phyloP scores from a whole-genome alignment of 2,113 vertebrate genomes.

The Panurus biarmicus region DNA sequence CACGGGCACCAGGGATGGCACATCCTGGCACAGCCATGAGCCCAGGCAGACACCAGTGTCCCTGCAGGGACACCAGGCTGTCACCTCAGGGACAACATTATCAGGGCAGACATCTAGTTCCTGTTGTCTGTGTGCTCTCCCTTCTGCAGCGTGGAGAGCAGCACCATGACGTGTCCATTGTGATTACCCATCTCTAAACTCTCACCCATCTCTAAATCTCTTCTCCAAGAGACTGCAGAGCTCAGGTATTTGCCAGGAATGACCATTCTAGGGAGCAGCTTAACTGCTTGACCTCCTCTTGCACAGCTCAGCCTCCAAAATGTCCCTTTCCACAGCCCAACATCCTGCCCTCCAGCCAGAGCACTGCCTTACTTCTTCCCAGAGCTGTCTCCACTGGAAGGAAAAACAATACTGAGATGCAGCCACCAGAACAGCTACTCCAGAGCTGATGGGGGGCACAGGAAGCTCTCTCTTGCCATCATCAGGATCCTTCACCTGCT shows the following conservation, averaged over 20 bases:
- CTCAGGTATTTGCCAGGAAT: not conserved
- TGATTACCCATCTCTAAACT: not conserved
- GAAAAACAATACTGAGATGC: slow-evolving; percentile 73
- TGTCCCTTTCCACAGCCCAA: not conserved
- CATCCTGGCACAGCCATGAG: rapidly evolving
- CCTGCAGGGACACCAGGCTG: not conserved
- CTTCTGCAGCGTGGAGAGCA: rapidly evolving
- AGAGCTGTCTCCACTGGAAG: slow-evolving; percentile 78
- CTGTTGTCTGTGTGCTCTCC: not conserved
- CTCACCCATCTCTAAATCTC: not conserved
- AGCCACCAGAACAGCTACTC: slow-evolving; percentile 40
- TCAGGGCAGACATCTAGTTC: rapidly evolving
- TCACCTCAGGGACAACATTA: not conserved
- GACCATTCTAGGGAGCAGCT: not conserved
- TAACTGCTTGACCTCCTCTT: not conserved
- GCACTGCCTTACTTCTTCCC: slow-evolving; percentile 65
- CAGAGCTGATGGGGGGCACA: not conserved
- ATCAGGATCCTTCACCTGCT: not conserved
- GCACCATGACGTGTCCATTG: not conserved
- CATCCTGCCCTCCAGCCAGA: rapidly evolving
- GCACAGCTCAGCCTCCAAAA: not conserved
- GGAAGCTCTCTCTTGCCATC: slow-evolving; percentile 71
- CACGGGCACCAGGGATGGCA: rapidly evolving
- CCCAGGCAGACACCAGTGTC: not conserved
- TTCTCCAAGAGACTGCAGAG: not conserved